Evolutionary conservation across 2,113 vertebrate genomes (phyloP), one percentile per base, ranked within the genome.

Genomic region (Cottus gobio): DNA sequence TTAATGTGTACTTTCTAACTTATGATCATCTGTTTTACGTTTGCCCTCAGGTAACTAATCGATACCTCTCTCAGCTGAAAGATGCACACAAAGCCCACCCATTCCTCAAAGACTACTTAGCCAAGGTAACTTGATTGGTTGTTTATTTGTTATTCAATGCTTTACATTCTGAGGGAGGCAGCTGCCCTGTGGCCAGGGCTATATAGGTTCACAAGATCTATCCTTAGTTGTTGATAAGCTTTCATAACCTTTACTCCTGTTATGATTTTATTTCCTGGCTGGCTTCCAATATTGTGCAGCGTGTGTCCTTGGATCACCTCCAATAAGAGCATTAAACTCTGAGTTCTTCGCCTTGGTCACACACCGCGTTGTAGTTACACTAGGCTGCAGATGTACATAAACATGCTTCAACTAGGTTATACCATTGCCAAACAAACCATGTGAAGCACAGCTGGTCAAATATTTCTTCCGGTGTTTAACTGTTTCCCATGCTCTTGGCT

Each of bases 1-100:
- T 48, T 77, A 3, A 5, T 3, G 3, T 28, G 4, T 28, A 34
- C 1, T 61, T 63, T 24, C 28, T 79, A 12, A 52, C 11, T 28
- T 26, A 48, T 60, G 16, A 2, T 71, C 9, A 28, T 74, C n/a
- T 76, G 0, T 75, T 44, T 57, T 16, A 6, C 26, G 1, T 89
- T 22, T 90, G 39, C 71, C 18, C 56, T 11, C 91, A 98, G 98
- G 98, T 99, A 56, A 98, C 96, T 6, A 99, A 96, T 79, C 96
- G 98, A 9, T 99, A 99, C 78, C 90, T 99, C 78, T 98, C 97
- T 0, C 98, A 99, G 92, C 89, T 99, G 78, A 99, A 98, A 75
- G 98, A 99, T 0, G 96, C 96, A 0, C 97, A 99, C 91, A 95
- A 86, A 85, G 88, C 90, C 6, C 98, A 99, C 20, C 97, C 97